Evolutionary conservation across 2,113 vertebrate genomes (phyloP), one percentile per base, ranked within the genome.

Genomic region (Willisornis vidua): DNA sequence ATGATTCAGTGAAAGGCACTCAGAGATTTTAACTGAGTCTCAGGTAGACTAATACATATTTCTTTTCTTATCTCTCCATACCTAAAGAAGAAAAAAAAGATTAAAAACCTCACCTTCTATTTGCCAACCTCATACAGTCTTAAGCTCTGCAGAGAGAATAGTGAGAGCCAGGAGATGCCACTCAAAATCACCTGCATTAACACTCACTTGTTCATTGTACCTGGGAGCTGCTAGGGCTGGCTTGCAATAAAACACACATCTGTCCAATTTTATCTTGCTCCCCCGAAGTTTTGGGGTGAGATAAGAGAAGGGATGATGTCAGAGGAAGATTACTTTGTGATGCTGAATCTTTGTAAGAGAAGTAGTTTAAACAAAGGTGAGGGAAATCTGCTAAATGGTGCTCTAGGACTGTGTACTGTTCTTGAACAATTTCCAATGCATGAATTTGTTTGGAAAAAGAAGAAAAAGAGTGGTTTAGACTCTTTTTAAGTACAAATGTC

Each of bases 31-130:
- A 94, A 77, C 80, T 45, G 46, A n/a, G 35, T 84, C 66, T 94
- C 83, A 75, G 74, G 83, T 86, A 92, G 66, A 65, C 83, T 78
- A 77, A 88, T 89, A 62, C 85, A 6, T 75, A 75, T 72, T 96
- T 90, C 77, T 91, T 82, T 79, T 70, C 89, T 95, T 95, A 92
- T 92, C 92, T 94, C 70, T 88, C 79, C 74, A 26, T 75, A 94
- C 73, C 70, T 84, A 76, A 80, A 93, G 73, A 1, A 0, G 55
- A 85, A 90, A 83, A 33, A 79, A 87, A 72, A 85, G 65, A 96
- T 91, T 93, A 93, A 94, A 84, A 82, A 41, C 14, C 49, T 93
- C 52, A 63, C 57, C 29, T 35, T 92, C 79, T 80, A 31, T 85
- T 95, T 94, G 74, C 82, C 79, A 92, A 4, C 76, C 51, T 90